A percentile compares a stretch with the other conserved stretches of the same genome.
Conservation (phyloP, 2,113 vertebrate genomes). For the Eurypyga helias region DNA sequence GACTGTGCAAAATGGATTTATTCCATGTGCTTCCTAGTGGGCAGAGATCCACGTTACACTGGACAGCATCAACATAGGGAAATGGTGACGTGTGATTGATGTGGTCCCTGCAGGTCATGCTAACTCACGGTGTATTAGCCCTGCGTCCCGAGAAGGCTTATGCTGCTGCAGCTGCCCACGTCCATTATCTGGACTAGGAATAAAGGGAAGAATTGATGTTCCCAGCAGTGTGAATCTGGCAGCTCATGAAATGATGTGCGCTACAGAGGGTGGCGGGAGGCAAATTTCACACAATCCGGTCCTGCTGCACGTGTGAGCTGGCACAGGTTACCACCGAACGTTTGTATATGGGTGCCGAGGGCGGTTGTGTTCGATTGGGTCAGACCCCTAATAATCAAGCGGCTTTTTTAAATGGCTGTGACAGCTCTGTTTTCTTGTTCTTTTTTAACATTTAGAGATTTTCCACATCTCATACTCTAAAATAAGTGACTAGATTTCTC, state of each 20-base stretch:
- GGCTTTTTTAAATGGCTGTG: neutral
- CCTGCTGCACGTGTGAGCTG: neutral
- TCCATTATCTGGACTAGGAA: neutral
- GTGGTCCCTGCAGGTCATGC: neutral
- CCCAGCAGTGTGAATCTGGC: neutral
- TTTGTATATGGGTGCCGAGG: fast-evolving
- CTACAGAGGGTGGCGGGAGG: neutral
- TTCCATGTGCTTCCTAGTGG: conserved; percentile 1
- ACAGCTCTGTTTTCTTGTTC: neutral
- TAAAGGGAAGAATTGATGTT: neutral
- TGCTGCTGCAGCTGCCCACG: conserved; percentile 21
- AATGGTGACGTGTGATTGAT: conserved; percentile 29
- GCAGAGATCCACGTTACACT: neutral
- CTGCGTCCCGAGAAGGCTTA: neutral
- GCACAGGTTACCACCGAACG: neutral
- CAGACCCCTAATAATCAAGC: neutral
- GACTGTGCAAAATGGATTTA: conserved; percentile 1
- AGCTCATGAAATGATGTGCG: neutral
- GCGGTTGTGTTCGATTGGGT: neutral
- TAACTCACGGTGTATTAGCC: neutral
- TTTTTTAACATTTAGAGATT: neutral
- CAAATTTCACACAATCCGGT: neutral
- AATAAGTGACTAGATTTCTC: neutral
- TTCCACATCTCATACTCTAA: neutral
- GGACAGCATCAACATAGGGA: conserved; percentile 21